Evolutionary conservation across 2,797 vertebrate genomes (phyloP).

Genomic region (Trachurus trachurus): DNA sequence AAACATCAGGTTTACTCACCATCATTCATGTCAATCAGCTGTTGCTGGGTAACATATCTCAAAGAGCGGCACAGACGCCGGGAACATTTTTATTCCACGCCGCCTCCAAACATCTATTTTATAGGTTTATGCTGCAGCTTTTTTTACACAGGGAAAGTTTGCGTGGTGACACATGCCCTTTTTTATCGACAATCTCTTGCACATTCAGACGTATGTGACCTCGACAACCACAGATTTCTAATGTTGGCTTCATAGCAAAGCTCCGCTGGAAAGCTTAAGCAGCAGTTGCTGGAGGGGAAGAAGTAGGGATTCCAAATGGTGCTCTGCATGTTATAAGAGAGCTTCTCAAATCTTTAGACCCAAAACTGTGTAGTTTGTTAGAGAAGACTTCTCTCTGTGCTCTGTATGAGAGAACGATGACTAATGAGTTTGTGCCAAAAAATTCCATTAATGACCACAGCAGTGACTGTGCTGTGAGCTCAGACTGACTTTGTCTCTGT

Average conservation of each 20-base stretch:
- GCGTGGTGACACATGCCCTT: not conserved
- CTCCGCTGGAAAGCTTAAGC: constrained; percentile 4
- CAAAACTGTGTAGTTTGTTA: not conserved
- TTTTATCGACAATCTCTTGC: not conserved
- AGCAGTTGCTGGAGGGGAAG: not conserved
- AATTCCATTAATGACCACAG: constrained; percentile 21
- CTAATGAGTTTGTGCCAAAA: constrained; percentile 1
- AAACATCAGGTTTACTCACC: constrained; percentile 55
- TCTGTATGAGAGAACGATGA: not conserved
- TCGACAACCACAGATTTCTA: constrained; percentile 3
- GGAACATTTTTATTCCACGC: constrained; percentile 10
- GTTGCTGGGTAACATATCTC: constrained; percentile 32
- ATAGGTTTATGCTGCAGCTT: constrained; percentile 28
- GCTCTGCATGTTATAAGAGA: not conserved
- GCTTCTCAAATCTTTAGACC: not conserved
- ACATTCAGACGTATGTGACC: constrained; percentile 8
- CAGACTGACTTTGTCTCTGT: constrained; percentile 1
- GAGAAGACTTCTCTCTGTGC: not conserved
- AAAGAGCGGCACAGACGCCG: constrained; percentile 26
- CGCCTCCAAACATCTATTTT: constrained; percentile 28
- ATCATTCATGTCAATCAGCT: constrained; percentile 63
- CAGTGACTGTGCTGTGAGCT: constrained; percentile 7
- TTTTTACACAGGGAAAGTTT: constrained; percentile 22
- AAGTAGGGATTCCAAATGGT: not conserved
- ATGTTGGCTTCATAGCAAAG: constrained; percentile 15